phyloP scores from a whole-genome alignment of 2,797 vertebrate species.

The Bradypodion ventrale region DNA sequence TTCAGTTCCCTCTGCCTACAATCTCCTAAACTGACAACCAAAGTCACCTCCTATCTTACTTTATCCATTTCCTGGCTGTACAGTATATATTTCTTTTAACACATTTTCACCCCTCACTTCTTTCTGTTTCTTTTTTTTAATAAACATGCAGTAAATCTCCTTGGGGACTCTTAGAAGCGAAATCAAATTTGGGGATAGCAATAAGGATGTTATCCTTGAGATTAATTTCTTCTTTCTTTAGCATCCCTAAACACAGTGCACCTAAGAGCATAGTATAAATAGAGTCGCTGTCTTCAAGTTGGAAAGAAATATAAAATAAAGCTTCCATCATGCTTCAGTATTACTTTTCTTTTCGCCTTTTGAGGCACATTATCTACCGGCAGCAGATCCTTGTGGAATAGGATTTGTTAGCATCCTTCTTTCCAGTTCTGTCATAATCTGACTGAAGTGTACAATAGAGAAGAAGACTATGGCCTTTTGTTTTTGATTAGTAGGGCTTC shows the following conservation, averaged over 20 bases:
- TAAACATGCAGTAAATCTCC: conserved; percentile 23
- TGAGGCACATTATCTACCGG: conserved; percentile 32
- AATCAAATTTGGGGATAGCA: conserved; percentile 14
- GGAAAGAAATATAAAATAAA: background rate
- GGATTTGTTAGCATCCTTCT: background rate
- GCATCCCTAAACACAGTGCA: conserved; percentile 32
- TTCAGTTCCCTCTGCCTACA: background rate
- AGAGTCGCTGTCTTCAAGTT: background rate
- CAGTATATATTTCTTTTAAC: conserved; percentile 9
- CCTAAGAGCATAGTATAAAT: conserved; percentile 14
- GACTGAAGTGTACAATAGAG: background rate
- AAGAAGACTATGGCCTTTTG: conserved; percentile 17
- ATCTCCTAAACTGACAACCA: background rate
- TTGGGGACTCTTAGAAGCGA: conserved; percentile 10
- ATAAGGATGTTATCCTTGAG: conserved; percentile 24
- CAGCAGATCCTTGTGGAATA: background rate
- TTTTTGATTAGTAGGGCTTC: conserved; percentile 4
- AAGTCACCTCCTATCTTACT: background rate
- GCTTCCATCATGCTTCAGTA: background rate
- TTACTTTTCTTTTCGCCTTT: conserved; percentile 33
- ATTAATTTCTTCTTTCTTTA: conserved; percentile 47
- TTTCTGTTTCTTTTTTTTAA: background rate
- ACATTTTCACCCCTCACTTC: background rate
- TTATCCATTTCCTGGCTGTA: background rate
- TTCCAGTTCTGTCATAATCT: conserved; percentile 6